Conservation (phyloP, 1,140 invertebrate species). For the Linepithema humile region DNA sequence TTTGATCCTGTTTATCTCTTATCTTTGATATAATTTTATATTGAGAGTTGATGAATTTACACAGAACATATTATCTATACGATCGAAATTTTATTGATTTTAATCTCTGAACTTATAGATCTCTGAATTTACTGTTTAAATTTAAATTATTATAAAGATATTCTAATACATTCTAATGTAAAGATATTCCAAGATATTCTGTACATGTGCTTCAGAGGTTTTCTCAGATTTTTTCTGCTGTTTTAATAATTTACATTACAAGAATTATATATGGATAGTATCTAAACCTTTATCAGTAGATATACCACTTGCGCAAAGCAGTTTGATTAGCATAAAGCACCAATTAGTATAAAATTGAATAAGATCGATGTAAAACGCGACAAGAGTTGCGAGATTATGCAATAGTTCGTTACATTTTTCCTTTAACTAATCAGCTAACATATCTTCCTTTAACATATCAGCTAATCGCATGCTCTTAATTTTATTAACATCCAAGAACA, state of each 20-base stretch:
- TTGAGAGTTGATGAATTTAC: no score
- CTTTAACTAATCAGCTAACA: neutral
- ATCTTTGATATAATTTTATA: no score
- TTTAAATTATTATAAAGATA: no score
- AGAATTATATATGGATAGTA: neutral
- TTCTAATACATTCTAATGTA: no score
- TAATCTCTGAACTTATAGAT: no score
- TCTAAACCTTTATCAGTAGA: neutral
- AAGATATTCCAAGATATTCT: neutral
- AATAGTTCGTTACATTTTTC: neutral
- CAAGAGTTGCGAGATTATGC: neutral
- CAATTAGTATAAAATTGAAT: neutral
- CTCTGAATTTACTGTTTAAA: no score
- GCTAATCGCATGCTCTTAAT: neutral
- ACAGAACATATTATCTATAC: no score
- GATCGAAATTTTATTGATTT: no score
- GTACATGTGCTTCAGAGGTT: neutral
- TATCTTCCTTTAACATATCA: no score
- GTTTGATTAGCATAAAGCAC: neutral
- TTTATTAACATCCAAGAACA: neutral
- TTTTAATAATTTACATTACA: neutral
- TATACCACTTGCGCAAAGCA: neutral
- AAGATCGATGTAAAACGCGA: neutral
- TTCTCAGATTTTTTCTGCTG: neutral
- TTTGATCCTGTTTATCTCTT: no score